Conservation (phyloP, 2,888 invertebrate genomes). For the Drosophila bunnanda region DNA sequence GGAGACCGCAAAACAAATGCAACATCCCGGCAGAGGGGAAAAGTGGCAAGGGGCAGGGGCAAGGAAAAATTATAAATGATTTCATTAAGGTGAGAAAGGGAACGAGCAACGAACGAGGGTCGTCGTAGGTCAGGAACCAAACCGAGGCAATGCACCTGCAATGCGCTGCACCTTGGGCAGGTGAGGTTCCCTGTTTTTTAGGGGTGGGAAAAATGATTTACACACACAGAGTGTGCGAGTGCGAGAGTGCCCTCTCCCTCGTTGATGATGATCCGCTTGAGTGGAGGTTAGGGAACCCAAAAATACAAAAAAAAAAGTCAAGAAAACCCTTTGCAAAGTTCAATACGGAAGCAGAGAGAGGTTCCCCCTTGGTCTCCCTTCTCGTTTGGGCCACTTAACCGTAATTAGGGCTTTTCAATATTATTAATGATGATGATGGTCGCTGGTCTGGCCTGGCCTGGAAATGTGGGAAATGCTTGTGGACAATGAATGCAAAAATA, state of each 20-base stretch:
- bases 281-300: conserved; percentile 30
- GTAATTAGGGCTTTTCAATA: conserved; percentile 80
- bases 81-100: conserved; percentile 66
- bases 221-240: conserved; percentile 63
- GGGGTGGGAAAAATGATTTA: conserved; percentile 79
- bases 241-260: not conserved
- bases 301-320: not conserved
- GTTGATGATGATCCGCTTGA: conserved; percentile 45
- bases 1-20: conserved; percentile 35
- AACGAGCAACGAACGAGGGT: conserved; percentile 53
- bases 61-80: conserved; percentile 76
- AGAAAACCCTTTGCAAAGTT: conserved; percentile 46
- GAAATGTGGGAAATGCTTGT: conserved; percentile 74
- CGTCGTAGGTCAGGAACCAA: conserved; percentile 43
- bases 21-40: not conserved
- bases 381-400: conserved; percentile 76
- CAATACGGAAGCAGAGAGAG: conserved; percentile 40
- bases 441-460: conserved; percentile 39
- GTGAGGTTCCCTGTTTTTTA: conserved; percentile 27
- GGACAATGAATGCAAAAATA: conserved; percentile 68
- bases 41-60: conserved; percentile 9
- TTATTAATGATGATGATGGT: conserved; percentile 81
- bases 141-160: conserved; percentile 29
- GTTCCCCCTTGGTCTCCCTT: not conserved
- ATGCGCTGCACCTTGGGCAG: conserved; percentile 25